Base-by-base conservation (phyloP, 2,113 vertebrate species). In the Manacus vitellinus region DNA sequence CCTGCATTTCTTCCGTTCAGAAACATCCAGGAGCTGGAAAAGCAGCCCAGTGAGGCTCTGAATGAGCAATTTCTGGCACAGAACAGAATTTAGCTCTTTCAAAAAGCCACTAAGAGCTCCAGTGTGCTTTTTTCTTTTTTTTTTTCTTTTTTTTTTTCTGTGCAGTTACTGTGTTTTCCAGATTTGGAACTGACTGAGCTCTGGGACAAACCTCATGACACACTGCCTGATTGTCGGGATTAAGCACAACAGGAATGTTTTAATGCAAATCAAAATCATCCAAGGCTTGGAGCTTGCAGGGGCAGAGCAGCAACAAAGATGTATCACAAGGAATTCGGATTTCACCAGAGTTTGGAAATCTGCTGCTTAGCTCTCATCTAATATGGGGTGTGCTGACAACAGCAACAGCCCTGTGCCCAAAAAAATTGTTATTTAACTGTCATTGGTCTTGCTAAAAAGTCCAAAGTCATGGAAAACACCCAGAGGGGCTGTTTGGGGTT, bases 11-110 rank as follows among this genome's bases (percentile, higher is more conserved):
- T 47, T 9, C 62, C 68, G 79, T 91, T 94, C 80, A 72, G 83
- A 89, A 96, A 37, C 1, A 62, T 9, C 86, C 41, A 63, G 23
- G 93, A 78, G 89, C 52, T 94, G 89, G 79, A 84, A 95, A 78
- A 0, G 10, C 52, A 43, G 81, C 12, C 85, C 87, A 89, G 2
- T 39, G 66, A 89, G 65, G 35, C 61, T 56, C 80, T 91, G 94
- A 95, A 95, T 85, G 91, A 85, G 84, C 65, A 41, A 73, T 88
- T 97, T 91, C 93, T 95, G 94, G 93, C 91, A 96, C 89, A 18
- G 74, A 82, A 54, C 28, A 73, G 84, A 89, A 82, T 7, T 19
- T 0, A 39, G 68, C 80, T 74, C 89, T 95, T 95, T 95, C 83
- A 94, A 87, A 97, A 97, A 87, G 89, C 91, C 85, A 74, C 92